These are phyloP conservation scores for Alviniconcha marisindica DNA, from an alignment of 1,140 invertebrate genomes.

Conservation along the genomic window DNA sequence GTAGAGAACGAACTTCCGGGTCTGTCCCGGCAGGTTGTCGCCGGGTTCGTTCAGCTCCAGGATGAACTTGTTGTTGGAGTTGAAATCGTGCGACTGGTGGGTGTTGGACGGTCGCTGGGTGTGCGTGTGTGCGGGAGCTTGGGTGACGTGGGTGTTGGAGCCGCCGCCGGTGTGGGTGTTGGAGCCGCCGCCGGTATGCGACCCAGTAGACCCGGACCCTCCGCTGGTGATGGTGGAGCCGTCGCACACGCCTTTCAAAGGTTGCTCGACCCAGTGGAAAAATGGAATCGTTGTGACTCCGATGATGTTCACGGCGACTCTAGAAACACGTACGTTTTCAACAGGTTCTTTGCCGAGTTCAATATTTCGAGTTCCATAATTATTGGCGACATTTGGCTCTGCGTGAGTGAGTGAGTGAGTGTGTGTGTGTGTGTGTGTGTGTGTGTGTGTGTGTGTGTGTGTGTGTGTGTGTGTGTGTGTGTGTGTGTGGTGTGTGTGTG, in stretches of 20 bases:
- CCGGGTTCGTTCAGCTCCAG: constrained; percentile 69
- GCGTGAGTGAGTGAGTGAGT: neutral
- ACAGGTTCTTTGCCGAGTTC: no score
- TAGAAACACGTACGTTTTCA: no score
- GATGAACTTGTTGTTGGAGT: constrained; percentile 55
- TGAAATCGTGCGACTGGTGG: neutral
- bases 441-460: no score
- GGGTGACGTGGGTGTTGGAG: neutral
- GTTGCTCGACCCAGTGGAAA: constrained; percentile 45
- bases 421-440: neutral
- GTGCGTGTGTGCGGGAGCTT: no score
- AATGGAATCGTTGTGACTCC: constrained; percentile 50
- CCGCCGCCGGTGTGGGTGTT: neutral
- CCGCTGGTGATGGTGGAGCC: constrained; percentile 24
- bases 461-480: no score
- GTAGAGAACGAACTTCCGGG: constrained; percentile 64
- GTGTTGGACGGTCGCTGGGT: neutral
- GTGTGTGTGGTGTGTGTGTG: no score
- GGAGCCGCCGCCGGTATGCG: constrained; percentile 9
- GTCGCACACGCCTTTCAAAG: constrained; percentile 54
- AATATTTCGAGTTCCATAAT: neutral
- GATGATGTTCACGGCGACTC: constrained; percentile 62
- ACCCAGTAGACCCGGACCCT: no score
- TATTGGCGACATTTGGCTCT: neutral
- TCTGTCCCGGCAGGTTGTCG: constrained; percentile 58